A percentile compares a stretch with the other conserved stretches of the same genome.
These are phyloP conservation scores for Calidris pygmaea DNA, from an alignment of 2,113 vertebrate species.

Conservation along the genomic window DNA sequence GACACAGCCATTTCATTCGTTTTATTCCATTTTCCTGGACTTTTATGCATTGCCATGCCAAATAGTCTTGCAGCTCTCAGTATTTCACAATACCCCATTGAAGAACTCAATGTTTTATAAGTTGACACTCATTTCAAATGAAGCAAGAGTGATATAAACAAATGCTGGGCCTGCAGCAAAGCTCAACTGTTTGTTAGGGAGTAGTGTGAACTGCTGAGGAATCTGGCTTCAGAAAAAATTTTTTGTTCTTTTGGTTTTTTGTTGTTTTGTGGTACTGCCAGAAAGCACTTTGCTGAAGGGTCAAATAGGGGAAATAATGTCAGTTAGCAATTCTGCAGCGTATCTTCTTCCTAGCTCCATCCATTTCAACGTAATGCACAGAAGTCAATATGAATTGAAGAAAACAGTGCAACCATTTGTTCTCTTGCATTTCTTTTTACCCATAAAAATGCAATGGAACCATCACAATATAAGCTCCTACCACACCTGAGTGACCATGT, in stretches of 20 bases:
- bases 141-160: not conserved
- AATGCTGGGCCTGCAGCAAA: conserved; percentile 19
- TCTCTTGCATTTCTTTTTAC: not conserved
- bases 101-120: not conserved
- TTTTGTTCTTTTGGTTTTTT: not conserved
- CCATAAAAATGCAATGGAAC: not conserved
- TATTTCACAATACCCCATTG: not conserved
- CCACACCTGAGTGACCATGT: not conserved
- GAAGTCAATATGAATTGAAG: not conserved
- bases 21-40: not conserved
- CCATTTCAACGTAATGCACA: not conserved
- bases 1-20: not conserved
- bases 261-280: not conserved
- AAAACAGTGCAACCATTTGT: not conserved
- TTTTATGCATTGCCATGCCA: not conserved
- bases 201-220: not conserved
- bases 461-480: not conserved
- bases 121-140: not conserved
- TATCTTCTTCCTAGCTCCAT: not conserved
- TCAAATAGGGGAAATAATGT: not conserved
- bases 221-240: not conserved
- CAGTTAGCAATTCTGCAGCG: not conserved
- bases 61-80: not conserved
- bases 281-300: not conserved
- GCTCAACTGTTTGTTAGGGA: not conserved